Evolutionary conservation across 1,140 invertebrate species (phyloP).

Genomic region (Drosophila nasuta): DNA sequence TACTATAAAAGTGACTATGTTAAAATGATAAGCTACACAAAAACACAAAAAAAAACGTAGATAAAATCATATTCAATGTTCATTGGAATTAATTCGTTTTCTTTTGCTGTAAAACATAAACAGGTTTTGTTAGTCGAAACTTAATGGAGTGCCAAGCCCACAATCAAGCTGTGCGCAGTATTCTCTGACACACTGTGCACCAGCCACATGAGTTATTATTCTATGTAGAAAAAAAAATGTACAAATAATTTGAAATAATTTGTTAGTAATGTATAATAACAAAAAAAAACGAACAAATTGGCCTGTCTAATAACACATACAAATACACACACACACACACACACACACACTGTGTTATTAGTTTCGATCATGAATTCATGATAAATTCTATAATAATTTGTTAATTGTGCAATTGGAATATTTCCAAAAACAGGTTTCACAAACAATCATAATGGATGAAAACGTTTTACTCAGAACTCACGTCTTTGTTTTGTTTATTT

Average conservation of each 20-base stretch:
- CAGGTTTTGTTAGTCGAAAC: neutral
- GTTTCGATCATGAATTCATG: neutral
- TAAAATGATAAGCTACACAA: no score
- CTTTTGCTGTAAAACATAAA: slow-evolving; percentile 1
- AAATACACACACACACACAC: no score
- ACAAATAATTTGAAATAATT: neutral
- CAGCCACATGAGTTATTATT: slow-evolving; percentile 2
- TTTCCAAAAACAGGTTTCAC: slow-evolving; percentile 3
- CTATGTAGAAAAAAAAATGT: neutral
- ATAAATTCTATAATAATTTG: neutral
- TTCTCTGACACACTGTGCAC: neutral
- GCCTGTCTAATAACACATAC: slow-evolving; percentile 1
- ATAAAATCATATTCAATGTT: neutral
- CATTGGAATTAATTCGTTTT: neutral
- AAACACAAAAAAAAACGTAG: no score
- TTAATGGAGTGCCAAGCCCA: neutral
- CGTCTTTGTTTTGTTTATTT: neutral
- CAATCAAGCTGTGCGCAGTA: neutral
- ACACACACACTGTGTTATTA: neutral
- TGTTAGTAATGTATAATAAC: neutral
- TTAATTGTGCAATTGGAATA: slow-evolving; percentile 7
- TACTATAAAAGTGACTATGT: no score
- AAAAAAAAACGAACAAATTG: slow-evolving; percentile 10
- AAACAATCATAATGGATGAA: neutral
- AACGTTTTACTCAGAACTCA: slow-evolving; percentile 1